Conservation (phyloP, 2,113 vertebrate species). For the Mohoua ochrocephala region DNA sequence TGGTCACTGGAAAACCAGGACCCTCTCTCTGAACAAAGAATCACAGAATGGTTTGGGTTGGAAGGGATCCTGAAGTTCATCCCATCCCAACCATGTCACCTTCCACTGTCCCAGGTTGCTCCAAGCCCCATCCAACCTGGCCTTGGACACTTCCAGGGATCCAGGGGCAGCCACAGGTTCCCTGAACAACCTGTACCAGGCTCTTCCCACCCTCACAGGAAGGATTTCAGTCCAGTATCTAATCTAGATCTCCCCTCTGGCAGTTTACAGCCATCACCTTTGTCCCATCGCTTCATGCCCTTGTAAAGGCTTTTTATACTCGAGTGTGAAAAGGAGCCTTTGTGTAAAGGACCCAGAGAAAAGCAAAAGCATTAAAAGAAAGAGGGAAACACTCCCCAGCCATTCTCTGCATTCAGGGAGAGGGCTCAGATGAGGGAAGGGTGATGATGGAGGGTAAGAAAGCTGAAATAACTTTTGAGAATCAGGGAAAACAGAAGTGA, state of each 20-base stretch:
- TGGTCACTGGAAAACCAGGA: not conserved
- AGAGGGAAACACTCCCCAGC: not conserved
- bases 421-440: not conserved
- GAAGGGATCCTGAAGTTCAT: not conserved
- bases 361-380: not conserved
- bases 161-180: not conserved
- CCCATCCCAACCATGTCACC: not conserved
- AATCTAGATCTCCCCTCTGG: not conserved
- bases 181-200: not conserved
- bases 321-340: not conserved
- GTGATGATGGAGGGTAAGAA: not conserved
- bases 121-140: not conserved
- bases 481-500: not conserved
- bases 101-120: not conserved
- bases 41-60: not conserved
- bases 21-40: not conserved
- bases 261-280: not conserved
- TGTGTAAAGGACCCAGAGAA: not conserved
- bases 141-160: not conserved
- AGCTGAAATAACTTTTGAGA: not conserved
- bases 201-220: accelerated
- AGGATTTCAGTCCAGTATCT: not conserved
- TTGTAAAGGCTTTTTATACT: not conserved
- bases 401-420: not conserved
- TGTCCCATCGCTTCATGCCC: not conserved